Percentiles rank a stretch among this genome's conserved stretches.
phyloP scores from a whole-genome alignment of 1,140 invertebrate species.

The Alviniconcha marisindica region DNA sequence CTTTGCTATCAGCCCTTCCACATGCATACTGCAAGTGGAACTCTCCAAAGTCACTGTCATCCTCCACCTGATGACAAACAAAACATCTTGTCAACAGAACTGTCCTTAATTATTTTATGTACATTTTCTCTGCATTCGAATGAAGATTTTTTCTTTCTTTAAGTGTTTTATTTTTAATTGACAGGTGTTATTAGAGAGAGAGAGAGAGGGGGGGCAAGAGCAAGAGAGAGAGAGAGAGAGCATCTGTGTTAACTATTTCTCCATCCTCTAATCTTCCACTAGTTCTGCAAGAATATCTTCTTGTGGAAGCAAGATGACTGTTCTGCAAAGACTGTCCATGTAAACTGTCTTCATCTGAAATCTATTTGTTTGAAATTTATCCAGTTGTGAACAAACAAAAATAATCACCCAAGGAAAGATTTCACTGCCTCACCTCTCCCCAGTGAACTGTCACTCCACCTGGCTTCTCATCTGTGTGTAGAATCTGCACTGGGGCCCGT shows the following conservation, averaged over 20 bases:
- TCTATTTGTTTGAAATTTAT: too few species aligned
- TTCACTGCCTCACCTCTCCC: slow-evolving; percentile 63
- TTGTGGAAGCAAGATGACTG: background rate
- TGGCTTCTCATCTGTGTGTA: slow-evolving; percentile 63
- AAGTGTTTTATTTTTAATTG: background rate
- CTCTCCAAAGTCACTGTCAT: slow-evolving; percentile 65
- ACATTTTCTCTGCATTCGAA: too few species aligned
- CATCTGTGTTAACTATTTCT: too few species aligned
- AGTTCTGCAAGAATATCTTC: too few species aligned
- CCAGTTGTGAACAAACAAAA: too few species aligned
- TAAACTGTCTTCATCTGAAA: too few species aligned
- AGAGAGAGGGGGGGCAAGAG: background rate
- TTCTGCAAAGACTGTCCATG: too few species aligned
- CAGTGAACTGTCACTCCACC: slow-evolving; percentile 66
- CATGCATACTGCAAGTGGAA: slow-evolving; percentile 69
- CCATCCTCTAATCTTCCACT: too few species aligned
- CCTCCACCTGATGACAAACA: slow-evolving; percentile 60
- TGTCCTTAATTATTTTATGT: too few species aligned
- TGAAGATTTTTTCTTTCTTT: too few species aligned
- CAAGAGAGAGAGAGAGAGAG: background rate
- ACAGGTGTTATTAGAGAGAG: background rate
- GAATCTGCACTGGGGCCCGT: slow-evolving; percentile 67
- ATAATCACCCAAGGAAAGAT: too few species aligned
- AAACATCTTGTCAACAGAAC: too few species aligned
- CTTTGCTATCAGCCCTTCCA: slow-evolving; percentile 51